Conservation (phyloP, 2,113 vertebrate genomes). For the Bambusicola thoracicus region DNA sequence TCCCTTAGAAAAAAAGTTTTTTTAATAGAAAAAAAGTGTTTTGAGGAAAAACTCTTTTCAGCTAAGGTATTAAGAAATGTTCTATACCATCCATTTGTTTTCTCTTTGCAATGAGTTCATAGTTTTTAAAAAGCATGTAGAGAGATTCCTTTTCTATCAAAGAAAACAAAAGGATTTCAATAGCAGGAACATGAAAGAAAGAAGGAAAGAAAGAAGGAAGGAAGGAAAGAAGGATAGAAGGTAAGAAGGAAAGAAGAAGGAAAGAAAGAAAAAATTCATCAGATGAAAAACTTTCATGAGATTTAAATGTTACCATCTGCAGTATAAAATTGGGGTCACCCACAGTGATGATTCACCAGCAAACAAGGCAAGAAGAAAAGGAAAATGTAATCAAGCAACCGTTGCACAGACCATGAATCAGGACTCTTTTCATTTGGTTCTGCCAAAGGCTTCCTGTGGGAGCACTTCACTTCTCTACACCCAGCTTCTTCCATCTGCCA, state of each 20-base stretch:
- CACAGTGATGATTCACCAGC: slow-evolving; percentile 22
- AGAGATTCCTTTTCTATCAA: not conserved
- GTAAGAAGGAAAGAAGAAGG: not conserved
- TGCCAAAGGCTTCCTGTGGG: slow-evolving; percentile 28
- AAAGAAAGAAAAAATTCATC: not conserved
- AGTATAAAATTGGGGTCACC: slow-evolving; percentile 16
- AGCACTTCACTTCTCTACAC: slow-evolving; percentile 9
- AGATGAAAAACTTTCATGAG: not conserved
- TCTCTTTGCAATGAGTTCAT: not conserved
- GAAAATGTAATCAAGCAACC: slow-evolving; percentile 40
- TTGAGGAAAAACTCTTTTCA: not conserved
- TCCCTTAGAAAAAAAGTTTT: not conserved
- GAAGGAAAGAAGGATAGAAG: no score
- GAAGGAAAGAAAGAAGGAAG: no score
- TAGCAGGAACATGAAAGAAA: not conserved
- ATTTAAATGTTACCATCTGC: slow-evolving; percentile 52
- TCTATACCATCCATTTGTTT: not conserved
- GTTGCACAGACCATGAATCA: slow-evolving; percentile 35
- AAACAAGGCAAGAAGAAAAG: slow-evolving; percentile 27
- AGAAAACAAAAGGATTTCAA: not conserved
- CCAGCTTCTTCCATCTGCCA: slow-evolving; percentile 28
- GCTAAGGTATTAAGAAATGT: not conserved
- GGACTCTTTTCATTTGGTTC: not conserved
- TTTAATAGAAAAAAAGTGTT: no score
- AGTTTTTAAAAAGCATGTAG: not conserved